Base-by-base conservation (phyloP, 2,888 invertebrate genomes). In the Ochropleura leucogaster region DNA sequence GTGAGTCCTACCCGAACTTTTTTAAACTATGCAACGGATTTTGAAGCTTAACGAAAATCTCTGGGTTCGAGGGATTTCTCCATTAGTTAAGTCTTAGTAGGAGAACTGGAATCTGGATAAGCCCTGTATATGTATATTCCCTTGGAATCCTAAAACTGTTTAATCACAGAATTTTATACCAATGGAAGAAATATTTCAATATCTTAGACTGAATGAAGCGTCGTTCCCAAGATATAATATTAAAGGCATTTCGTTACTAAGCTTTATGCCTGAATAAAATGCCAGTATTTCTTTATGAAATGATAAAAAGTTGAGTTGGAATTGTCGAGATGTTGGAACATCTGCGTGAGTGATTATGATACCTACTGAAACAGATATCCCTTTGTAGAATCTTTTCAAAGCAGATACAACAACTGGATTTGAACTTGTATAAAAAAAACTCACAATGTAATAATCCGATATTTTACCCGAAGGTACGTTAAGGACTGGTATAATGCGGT, bases 161-260 rank as follows among this genome's bases (percentile, higher is more conserved):
- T 42, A 75, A 47, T 44, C 40, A 62, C 20, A 55, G n/a, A 68
- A 16, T 76, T 70, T 55, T 44, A 4, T 18, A 47, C 8, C 10
- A 40, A 62, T 20, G 14, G 30, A 18, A 64, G 40, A 72, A 72
- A n/a, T 72, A 72, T 79, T 77, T 65, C 30, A 72, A 72, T 79
- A 72, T 79, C 53, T 47, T 53, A 51, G 5, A 16, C 12, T 79
- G 46, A 64, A 20, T 59, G 30, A 20, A 40, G 49, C 3, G 20
- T 53, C 40, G n/a, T 63, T 30, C 10, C 6, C 14, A 53, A 42
- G 64, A 64, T 82, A 68, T 70, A 70, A 68, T 80, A 69, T 81
- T 64, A 70, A 60, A 68, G 14, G 18, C 7, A 20, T 42, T 57
- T 60, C 60, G 42, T 63, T 59, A 57, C 53, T 4, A 59, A 63